Conservation (phyloP, 1,140 invertebrate species). For the Palaemon carinicauda region DNA sequence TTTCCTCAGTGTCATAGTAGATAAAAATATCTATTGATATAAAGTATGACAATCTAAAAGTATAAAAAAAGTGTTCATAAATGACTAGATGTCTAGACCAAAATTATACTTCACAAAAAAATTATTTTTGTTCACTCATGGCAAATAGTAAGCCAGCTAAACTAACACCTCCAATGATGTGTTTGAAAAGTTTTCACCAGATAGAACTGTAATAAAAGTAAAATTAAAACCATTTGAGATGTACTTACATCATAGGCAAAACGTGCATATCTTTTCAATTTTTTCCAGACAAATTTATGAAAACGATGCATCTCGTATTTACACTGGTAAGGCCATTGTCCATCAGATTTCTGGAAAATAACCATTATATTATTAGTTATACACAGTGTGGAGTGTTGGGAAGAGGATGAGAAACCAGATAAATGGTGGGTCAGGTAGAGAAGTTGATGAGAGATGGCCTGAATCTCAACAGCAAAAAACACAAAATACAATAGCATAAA, state of each 20-base stretch:
- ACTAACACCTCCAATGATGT: too few species aligned
- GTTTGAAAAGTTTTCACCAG: too few species aligned
- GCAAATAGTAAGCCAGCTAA: too few species aligned
- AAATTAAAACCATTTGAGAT: not conserved
- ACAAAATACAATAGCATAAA: not conserved
- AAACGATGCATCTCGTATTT: slow-evolving; percentile 59
- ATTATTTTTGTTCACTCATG: too few species aligned
- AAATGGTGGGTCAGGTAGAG: not conserved
- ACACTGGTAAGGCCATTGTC: slow-evolving; percentile 38
- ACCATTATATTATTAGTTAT: not conserved
- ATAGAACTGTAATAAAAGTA: not conserved
- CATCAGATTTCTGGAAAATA: slow-evolving; percentile 16
- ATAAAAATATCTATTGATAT: too few species aligned
- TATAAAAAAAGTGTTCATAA: too few species aligned
- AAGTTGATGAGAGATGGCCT: not conserved
- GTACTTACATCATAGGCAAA: slow-evolving; percentile 49
- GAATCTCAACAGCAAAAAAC: too few species aligned
- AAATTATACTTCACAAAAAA: too few species aligned
- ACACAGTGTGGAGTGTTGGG: not conserved
- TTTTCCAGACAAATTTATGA: slow-evolving; percentile 54
- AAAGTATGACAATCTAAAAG: too few species aligned
- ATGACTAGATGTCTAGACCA: too few species aligned
- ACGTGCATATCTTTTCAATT: slow-evolving; percentile 41
- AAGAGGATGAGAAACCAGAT: not conserved
- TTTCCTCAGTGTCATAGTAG: too few species aligned